These are phyloP conservation scores for Monopterus albus DNA, from an alignment of 2,113 vertebrate species.

Conservation along the genomic window DNA sequence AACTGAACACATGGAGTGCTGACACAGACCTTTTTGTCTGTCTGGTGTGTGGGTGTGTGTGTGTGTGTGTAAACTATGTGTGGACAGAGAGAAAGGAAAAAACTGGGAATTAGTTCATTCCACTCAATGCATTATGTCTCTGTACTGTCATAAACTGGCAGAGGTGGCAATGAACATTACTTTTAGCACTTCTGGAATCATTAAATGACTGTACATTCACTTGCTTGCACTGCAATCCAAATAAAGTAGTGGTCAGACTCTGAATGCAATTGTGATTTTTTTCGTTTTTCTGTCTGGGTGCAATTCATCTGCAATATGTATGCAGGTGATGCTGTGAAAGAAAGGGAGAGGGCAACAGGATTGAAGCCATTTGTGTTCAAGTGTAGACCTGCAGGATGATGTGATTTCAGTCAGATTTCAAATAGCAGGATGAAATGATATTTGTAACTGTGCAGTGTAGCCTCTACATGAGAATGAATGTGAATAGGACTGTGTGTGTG, in stretches of 20 bases:
- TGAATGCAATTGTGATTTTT: not conserved
- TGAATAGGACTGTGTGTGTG: not conserved
- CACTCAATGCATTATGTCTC: not conserved
- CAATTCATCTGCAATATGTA: slow-evolving; percentile 6
- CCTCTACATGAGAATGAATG: not conserved
- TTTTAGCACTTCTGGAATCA: slow-evolving; percentile 8
- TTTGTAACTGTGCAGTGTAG: not conserved
- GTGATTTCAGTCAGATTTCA: slow-evolving; percentile 9
- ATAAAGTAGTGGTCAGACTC: not conserved
- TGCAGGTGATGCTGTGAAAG: slow-evolving; percentile 1
- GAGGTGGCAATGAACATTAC: slow-evolving; percentile 5
- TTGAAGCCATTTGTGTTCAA: slow-evolving; percentile 16
- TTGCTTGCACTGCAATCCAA: not conserved
- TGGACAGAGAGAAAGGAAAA: not conserved
- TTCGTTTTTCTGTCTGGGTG: not conserved
- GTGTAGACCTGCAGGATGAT: slow-evolving; percentile 7
- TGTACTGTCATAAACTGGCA: slow-evolving; percentile 14
- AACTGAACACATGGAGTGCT: slow-evolving; percentile 8
- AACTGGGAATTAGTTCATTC: slow-evolving; percentile 7
- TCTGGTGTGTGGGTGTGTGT: not conserved
- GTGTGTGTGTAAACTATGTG: not conserved
- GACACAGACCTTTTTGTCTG: not conserved
- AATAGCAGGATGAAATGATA: not conserved
- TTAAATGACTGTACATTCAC: not conserved
- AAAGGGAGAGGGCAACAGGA: not conserved